phyloP scores from a whole-genome alignment of 2,888 invertebrate species.

The Drosophila demipolita region DNA sequence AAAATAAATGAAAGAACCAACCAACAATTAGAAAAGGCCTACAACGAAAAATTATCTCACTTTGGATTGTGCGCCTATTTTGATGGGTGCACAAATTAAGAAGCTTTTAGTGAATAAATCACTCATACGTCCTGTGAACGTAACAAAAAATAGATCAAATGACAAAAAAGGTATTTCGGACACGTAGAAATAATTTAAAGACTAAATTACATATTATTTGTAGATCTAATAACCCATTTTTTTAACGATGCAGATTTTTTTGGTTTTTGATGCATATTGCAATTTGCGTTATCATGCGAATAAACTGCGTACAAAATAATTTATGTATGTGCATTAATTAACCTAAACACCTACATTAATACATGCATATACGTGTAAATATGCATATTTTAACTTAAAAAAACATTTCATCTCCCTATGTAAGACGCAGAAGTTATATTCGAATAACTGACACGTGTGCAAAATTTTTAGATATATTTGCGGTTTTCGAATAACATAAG shows the following conservation, averaged over 20 bases:
- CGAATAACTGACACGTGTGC: neutral
- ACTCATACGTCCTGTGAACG: constrained; percentile 36
- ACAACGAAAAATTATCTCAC: constrained; percentile 1
- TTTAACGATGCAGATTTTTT: neutral
- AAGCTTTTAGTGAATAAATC: constrained; percentile 23
- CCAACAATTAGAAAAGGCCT: neutral
- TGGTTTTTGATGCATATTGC: neutral
- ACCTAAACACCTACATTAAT: neutral
- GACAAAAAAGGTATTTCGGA: neutral
- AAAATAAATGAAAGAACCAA: constrained; percentile 6
- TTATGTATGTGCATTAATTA: neutral
- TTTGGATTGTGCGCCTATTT: constrained; percentile 3
- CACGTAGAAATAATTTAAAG: neutral
- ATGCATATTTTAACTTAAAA: neutral
- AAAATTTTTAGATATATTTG: neutral
- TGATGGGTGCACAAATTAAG: constrained; percentile 13
- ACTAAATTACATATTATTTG: neutral
- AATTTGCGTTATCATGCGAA: neutral
- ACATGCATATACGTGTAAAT: neutral
- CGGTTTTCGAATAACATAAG: neutral
- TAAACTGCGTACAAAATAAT: neutral
- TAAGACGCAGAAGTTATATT: neutral
- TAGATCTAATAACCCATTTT: neutral
- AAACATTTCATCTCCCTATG: neutral
- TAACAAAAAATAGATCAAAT: constrained; percentile 11